A percentile compares a stretch with the other conserved stretches of the same genome.
phyloP scores from a whole-genome alignment of 2,888 invertebrate genomes.

The Empis livida region DNA sequence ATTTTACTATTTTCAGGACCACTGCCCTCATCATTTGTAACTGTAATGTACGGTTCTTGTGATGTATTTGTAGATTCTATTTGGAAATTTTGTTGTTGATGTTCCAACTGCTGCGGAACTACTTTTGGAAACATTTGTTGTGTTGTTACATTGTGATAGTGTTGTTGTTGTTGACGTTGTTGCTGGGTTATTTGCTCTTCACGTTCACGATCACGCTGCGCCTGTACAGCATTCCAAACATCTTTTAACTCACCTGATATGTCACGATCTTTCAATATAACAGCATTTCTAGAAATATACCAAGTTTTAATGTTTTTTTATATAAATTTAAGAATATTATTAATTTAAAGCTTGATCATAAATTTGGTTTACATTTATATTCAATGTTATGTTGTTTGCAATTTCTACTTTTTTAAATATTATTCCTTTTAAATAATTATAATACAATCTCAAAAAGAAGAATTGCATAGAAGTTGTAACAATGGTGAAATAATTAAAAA shows the following conservation, averaged over 20 bases:
- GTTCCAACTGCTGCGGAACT: slow-evolving; percentile 7
- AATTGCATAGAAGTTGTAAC: too few species aligned
- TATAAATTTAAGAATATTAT: too few species aligned
- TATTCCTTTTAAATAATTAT: too few species aligned
- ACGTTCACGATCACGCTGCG: slow-evolving; percentile 33
- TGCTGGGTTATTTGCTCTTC: slow-evolving; percentile 34
- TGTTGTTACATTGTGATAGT: slow-evolving; percentile 24
- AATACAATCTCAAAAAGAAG: too few species aligned
- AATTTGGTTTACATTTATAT: too few species aligned
- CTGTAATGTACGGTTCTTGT: neutral
- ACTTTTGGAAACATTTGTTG: slow-evolving; percentile 30
- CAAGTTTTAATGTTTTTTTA: too few species aligned
- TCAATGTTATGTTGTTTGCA: too few species aligned
- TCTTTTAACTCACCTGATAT: slow-evolving; percentile 60
- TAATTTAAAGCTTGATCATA: too few species aligned
- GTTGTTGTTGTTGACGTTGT: slow-evolving; percentile 26
- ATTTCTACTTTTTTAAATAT: too few species aligned
- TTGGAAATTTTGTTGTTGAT: slow-evolving; percentile 8
- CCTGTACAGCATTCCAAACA: slow-evolving; percentile 58
- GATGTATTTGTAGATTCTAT: slow-evolving; percentile 3
- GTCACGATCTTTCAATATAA: slow-evolving; percentile 53
- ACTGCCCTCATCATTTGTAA: slow-evolving; percentile 4
- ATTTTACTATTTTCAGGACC: neutral
- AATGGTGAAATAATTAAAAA: too few species aligned
- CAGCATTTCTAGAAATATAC: slow-evolving; percentile 31